These are phyloP conservation scores for Scaptomyza parva DNA, from an alignment of 2,888 invertebrate species.

Conservation along the genomic window DNA sequence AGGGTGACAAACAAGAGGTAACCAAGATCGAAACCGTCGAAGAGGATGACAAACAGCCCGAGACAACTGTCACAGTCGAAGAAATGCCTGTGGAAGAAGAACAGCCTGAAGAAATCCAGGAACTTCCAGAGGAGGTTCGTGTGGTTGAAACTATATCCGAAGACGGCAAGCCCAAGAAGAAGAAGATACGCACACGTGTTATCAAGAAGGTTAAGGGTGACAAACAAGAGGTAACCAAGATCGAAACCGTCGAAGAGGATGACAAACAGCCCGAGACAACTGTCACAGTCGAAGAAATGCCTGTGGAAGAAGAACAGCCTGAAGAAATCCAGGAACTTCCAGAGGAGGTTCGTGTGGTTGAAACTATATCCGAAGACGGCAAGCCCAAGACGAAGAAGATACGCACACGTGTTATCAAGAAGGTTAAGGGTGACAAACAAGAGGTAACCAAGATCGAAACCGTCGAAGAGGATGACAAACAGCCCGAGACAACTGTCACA, in stretches of 20 bases:
- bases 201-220: slow-evolving; percentile 36
- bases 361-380: slow-evolving; percentile 15
- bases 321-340: slow-evolving; percentile 20
- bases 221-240: slow-evolving; percentile 29
- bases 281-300: slow-evolving; percentile 20
- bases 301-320: slow-evolving; percentile 12
- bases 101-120: slow-evolving; percentile 14
- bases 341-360: slow-evolving; percentile 23
- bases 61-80: slow-evolving; percentile 28
- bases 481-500: slow-evolving; percentile 26
- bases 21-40: slow-evolving; percentile 31
- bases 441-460: slow-evolving; percentile 30
- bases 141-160: slow-evolving; percentile 18
- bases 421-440: slow-evolving; percentile 27
- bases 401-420: slow-evolving; percentile 27
- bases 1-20: slow-evolving; percentile 34
- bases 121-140: slow-evolving; percentile 27
- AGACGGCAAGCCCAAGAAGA: slow-evolving; percentile 26
- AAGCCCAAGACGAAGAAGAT: slow-evolving; percentile 27
- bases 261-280: slow-evolving; percentile 24
- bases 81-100: slow-evolving; percentile 17
- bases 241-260: slow-evolving; percentile 33
- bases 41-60: slow-evolving; percentile 28
- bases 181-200: slow-evolving; percentile 31
- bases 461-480: slow-evolving; percentile 23